Base-by-base conservation (phyloP, 2,797 vertebrate genomes). In the Fistularia commersonii region DNA sequence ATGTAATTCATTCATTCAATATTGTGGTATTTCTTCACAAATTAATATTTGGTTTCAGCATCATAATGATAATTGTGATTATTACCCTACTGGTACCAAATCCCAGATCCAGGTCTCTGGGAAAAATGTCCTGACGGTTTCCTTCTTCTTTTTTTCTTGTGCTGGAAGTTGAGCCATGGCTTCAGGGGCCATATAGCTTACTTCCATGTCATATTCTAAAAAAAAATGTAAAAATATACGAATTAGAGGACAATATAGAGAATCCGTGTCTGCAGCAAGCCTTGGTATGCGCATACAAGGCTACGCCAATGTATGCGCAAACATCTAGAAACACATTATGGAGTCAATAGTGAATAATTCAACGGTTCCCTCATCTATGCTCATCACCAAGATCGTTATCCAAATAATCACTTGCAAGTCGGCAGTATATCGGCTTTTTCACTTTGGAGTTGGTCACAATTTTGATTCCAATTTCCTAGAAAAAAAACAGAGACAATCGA, bases 31-130 rank as follows among this genome's bases (percentile, higher is more conserved):
- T 23, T 23, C 23, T 23, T 23, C 4, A 23, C 2, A 23, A 23
- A 23, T 23, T 2, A 2, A 2, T 23, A 23, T 23, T 23, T 23
- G 2, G 2, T 2, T 11, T 33, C 4, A 8, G 5, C 11, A 32
- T 45, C 3, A 7, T 8, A 33, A 7, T 3, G 12, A 8, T 46
- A 34, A 35, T 3, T 37, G 35, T 36, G 7, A 12, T 6, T 15
- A 50, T 76, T 78, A 94, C 92, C 90, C 89, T 39, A 93, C 78
- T 58, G 85, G 32, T 61, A 92, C 82, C 5, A 93, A 80, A 67
- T 92, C 76, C 92, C 91, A 95, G 54, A 94, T 85, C 91, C 91
- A 94, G 1, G 91, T 92, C 68, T 91, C 81, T 0, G 87, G 79
- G 33, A 93, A 90, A 69, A 79, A 88, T 0, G 58, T 87, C 56